Evolutionary conservation across 64 coral and sea anemone species (phyloP).

Genomic region (Hydrozoanthus tunicans): DNA sequence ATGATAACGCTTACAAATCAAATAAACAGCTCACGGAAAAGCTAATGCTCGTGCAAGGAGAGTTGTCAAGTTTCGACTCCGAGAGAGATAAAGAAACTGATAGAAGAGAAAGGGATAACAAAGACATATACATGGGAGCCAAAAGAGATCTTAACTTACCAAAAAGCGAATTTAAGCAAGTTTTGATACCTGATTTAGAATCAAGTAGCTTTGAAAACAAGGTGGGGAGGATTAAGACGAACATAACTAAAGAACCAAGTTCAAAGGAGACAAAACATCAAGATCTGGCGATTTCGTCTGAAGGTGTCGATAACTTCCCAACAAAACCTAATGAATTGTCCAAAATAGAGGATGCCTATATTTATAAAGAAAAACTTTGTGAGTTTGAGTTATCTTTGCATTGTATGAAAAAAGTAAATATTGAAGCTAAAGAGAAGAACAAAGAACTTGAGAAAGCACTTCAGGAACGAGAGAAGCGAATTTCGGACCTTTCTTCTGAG

Average conservation of each 20-base stretch:
- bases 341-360: neutral
- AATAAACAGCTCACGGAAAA: conserved; percentile 19
- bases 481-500: neutral
- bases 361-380: neutral
- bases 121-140: neutral
- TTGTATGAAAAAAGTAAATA: too few relatives aligned
- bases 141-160: too few relatives aligned
- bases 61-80: neutral
- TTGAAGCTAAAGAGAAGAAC: neutral
- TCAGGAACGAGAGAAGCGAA: conserved; percentile 17
- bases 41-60: neutral
- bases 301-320: neutral
- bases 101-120: neutral
- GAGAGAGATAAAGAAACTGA: neutral
- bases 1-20: neutral
- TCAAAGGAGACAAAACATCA: neutral
- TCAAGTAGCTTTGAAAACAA: too few relatives aligned
- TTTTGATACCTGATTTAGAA: neutral
- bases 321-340: neutral
- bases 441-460: neutral
- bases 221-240: neutral
- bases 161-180: neutral
- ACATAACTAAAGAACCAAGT: neutral
- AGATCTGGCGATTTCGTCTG: neutral
- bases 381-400: neutral